Evolutionary conservation across 2,888 invertebrate genomes (phyloP).

Genomic region (Hirtodrosophila histrioides): DNA sequence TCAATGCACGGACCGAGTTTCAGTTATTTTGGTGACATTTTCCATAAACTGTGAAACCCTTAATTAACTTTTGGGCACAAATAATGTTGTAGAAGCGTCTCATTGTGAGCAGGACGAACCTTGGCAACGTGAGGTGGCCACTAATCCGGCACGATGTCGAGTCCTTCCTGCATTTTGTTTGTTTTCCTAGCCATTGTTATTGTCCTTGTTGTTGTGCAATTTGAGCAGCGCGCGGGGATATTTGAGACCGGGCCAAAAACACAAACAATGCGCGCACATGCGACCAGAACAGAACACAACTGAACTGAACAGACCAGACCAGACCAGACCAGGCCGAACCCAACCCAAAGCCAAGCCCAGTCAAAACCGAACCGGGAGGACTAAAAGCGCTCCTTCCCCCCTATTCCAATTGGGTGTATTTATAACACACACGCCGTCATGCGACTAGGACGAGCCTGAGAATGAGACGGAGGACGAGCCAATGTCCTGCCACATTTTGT

Average conservation of each 20-base stretch:
- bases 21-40: constrained; percentile 59
- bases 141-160: constrained; percentile 37
- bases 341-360: constrained; percentile 8
- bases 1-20: constrained; percentile 48
- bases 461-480: background rate
- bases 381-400: background rate
- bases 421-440: constrained; percentile 25
- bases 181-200: constrained; percentile 30
- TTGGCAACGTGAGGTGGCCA: constrained; percentile 20
- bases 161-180: constrained; percentile 11
- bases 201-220: constrained; percentile 58
- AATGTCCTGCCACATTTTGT: constrained; percentile 9
- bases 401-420: constrained; percentile 32
- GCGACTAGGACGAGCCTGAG: background rate
- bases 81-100: constrained; percentile 41
- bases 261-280: constrained; percentile 32
- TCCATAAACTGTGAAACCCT: constrained; percentile 75
- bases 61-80: constrained; percentile 69
- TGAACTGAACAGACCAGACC: constrained; percentile 22
- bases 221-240: constrained; percentile 25
- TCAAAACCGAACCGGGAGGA: constrained; percentile 9
- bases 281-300: constrained; percentile 24
- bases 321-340: constrained; percentile 8
- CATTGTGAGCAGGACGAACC: background rate
- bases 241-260: constrained; percentile 50